Base-by-base conservation (phyloP, 2,113 vertebrate species). In the Mus pahari region DNA sequence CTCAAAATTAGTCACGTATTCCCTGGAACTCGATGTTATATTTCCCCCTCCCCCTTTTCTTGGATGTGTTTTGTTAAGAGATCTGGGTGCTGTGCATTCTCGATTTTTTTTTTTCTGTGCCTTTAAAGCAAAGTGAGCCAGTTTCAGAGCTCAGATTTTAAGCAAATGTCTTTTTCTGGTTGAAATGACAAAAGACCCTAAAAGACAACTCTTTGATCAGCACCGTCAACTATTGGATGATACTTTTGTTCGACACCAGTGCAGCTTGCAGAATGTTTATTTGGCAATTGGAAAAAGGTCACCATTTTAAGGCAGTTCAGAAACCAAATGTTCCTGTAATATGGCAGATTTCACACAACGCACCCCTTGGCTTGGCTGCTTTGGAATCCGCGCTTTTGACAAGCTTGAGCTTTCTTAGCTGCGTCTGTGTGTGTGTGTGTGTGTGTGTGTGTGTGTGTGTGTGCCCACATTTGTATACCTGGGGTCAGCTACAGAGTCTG, bases 281-380 rank as follows among this genome's bases (percentile, higher is more conserved):
- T 97, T 98, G 97, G 97, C 97, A 97, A 17, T 87, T 82, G 97
- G 62, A 78, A 96, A 97, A 98, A 97, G 97, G 97, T 97, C 97
- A 97, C 96, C 66, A 7, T 97, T 97, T 97, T 96, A 96, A 97
- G 97, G 97, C 97, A 96, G 97, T 97, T 98, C 97, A 97, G 97
- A 97, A 95, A 97, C 97, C 97, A 97, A 97, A 97, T 98, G 97
- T 97, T 97, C 97, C 97, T 22, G 0, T 97, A 95, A 97, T 96
- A 97, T 97, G 97, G 96, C 97, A 96, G 95, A 94, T 94, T 95
- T 95, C 96, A 96, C 90, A 22, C 97, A 91, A 90, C 91, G 96
- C 95, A 92, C 96, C 97, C 93, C 39, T 96, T 96, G 95, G 96
- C 97, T 96, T 96, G 94, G 92, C 89, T n/a, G 82, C 92, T 92